phyloP scores from a whole-genome alignment of 2,113 vertebrate genomes.

The Myrmophylax atrothorax region DNA sequence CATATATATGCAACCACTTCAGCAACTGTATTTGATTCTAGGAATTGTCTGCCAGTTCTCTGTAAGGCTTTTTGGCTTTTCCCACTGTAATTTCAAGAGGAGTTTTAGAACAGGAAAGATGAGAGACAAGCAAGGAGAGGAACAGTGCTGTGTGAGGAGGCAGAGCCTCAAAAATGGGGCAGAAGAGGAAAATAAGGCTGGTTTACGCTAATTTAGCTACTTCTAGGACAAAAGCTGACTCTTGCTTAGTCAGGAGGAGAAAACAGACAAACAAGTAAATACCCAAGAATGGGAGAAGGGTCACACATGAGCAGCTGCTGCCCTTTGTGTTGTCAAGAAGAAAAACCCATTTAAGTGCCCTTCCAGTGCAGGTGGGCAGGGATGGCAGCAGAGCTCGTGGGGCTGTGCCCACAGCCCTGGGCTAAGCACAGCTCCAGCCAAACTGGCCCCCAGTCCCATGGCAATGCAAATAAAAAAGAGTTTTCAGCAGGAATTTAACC shows the following conservation, averaged over 20 bases:
- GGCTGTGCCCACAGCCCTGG: not conserved
- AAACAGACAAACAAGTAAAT: not conserved
- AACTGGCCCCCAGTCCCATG: not conserved
- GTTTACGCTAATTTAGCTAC: not conserved
- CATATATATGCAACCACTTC: not conserved
- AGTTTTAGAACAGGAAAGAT: not conserved
- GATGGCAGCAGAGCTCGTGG: not conserved
- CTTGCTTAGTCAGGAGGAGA: not conserved
- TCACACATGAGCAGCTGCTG: not conserved
- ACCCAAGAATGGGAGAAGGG: not conserved
- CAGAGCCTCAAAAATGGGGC: not conserved
- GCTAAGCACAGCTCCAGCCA: not conserved
- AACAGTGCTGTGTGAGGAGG: fast-evolving
- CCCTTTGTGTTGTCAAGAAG: not conserved
- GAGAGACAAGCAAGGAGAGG: not conserved
- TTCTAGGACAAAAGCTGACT: not conserved
- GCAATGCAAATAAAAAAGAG: not conserved
- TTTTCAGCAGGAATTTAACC: not conserved
- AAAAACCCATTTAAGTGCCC: not conserved
- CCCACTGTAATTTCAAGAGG: not conserved
- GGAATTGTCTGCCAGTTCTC: not conserved
- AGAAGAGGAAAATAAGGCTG: not conserved
- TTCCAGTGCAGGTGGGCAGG: not conserved
- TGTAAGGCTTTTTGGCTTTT: not conserved
- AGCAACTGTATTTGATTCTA: not conserved